phyloP scores from a whole-genome alignment of 2,797 vertebrate genomes.

The Tamandua tetradactyla region DNA sequence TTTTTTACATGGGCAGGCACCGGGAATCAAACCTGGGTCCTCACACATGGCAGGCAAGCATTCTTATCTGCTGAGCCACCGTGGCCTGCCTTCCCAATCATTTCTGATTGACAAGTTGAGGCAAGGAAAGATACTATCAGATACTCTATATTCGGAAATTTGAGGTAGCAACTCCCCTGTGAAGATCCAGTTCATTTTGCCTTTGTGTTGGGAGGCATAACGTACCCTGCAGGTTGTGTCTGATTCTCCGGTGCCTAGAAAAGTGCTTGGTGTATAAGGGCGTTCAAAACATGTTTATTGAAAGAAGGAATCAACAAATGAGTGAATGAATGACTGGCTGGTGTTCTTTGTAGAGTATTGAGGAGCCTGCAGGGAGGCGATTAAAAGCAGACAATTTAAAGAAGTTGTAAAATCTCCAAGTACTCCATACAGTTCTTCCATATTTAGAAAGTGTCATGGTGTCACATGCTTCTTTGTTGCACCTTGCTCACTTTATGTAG shows the following conservation, averaged over 20 bases:
- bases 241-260: neutral
- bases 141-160: conserved; percentile 21
- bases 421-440: neutral
- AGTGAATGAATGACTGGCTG: neutral
- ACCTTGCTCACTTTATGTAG: neutral
- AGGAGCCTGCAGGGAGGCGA: neutral
- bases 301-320: neutral
- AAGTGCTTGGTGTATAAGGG: neutral
- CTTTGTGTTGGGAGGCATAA: neutral
- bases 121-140: neutral
- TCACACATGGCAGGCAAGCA: too few species aligned
- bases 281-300: neutral
- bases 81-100: too few species aligned
- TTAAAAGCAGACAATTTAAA: neutral
- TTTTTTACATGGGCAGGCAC: too few species aligned
- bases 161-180: neutral
- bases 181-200: neutral
- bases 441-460: neutral
- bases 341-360: neutral
- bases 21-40: too few species aligned
- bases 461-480: neutral
- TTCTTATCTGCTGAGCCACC: too few species aligned
- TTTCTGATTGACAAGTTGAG: conserved; percentile 18
- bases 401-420: neutral
- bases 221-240: neutral